Evolutionary conservation across 2,888 invertebrate species (phyloP).

Genomic region (Chaetogeoica ovagalla): DNA sequence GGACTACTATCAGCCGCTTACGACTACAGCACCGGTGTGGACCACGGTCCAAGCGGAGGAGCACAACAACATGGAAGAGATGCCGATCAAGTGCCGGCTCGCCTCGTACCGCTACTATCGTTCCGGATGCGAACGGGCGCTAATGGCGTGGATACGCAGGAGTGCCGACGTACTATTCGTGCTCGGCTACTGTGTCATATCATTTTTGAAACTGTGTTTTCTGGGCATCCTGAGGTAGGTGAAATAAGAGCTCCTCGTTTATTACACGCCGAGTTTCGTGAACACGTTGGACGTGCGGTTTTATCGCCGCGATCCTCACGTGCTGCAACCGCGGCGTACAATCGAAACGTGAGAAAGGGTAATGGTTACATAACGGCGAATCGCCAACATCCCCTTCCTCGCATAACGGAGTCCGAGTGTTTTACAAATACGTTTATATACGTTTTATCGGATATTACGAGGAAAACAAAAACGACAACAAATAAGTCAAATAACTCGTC

Average conservation of each 20-base stretch:
- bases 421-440: no score
- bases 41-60: constrained; percentile 53
- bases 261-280: no score
- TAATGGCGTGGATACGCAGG: constrained; percentile 74
- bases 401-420: no score
- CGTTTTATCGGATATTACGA: no score
- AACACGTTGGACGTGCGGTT: no score
- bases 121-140: constrained; percentile 73
- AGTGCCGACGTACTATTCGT: constrained; percentile 81
- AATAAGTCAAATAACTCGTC: no score
- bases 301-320: no score
- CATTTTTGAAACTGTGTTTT: constrained; percentile 86
- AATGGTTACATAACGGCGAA: no score
- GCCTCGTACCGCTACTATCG: constrained; percentile 42
- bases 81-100: constrained; percentile 52
- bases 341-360: no score
- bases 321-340: no score
- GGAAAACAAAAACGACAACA: no score
- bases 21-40: constrained; percentile 54
- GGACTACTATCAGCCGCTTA: constrained; percentile 55
- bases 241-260: background rate
- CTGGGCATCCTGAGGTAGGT: constrained; percentile 74
- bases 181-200: constrained; percentile 83
- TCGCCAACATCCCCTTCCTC: no score
- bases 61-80: constrained; percentile 52